phyloP scores from a whole-genome alignment of 2,888 invertebrate species.

The Eledone cirrhosa region DNA sequence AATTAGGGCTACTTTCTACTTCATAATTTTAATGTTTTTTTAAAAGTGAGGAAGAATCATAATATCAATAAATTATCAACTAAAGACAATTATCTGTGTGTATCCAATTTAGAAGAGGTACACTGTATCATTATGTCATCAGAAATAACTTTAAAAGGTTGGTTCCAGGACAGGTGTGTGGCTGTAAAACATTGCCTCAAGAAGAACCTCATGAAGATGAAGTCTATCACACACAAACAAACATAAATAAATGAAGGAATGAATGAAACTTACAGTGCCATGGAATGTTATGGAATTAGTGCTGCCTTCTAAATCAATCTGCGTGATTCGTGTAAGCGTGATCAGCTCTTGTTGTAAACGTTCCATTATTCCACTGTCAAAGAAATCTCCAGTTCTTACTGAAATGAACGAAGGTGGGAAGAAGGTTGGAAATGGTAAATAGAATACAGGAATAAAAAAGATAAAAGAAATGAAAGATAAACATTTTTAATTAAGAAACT shows the following conservation, averaged over 20 bases:
- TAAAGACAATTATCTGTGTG: too few relatives aligned
- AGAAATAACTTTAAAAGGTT: too few relatives aligned
- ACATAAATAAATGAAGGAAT: slow-evolving; percentile 30
- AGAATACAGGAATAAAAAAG: background rate
- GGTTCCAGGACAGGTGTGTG: too few relatives aligned
- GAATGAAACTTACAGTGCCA: slow-evolving; percentile 58
- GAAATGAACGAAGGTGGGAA: slow-evolving; percentile 60
- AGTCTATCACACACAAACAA: slow-evolving; percentile 26
- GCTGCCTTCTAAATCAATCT: slow-evolving; percentile 59
- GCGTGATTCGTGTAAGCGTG: slow-evolving; percentile 67
- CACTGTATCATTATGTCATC: too few relatives aligned
- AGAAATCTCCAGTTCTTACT: slow-evolving; percentile 94
- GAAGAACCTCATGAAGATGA: too few relatives aligned
- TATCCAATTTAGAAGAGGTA: too few relatives aligned
- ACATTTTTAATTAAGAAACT: too few relatives aligned
- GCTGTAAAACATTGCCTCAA: too few relatives aligned
- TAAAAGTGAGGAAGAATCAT: too few relatives aligned
- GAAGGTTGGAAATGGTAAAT: background rate
- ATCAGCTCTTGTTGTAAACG: slow-evolving; percentile 84
- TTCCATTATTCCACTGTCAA: slow-evolving; percentile 93
- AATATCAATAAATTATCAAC: too few relatives aligned
- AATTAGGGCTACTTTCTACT: too few relatives aligned
- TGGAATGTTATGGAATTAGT: slow-evolving; percentile 65
- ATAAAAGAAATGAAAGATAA: background rate
- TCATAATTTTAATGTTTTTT: too few relatives aligned